Percentiles rank a stretch among this genome's conserved stretches.
phyloP scores from a whole-genome alignment of 2,113 vertebrate genomes.

The Ictalurus furcatus region DNA sequence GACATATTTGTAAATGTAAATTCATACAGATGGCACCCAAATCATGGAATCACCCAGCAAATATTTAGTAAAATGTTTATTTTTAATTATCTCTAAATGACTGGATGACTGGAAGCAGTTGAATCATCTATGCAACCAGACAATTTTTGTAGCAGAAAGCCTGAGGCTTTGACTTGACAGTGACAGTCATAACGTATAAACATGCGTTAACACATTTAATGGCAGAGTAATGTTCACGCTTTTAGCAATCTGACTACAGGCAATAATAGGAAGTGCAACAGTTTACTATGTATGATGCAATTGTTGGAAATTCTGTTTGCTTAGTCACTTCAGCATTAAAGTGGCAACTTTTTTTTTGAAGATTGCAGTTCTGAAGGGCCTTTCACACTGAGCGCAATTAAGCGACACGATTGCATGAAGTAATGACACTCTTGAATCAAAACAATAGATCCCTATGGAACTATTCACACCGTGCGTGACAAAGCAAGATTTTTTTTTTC shows the following conservation, averaged over 20 bases:
- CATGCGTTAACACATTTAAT: neutral
- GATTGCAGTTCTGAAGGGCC: neutral
- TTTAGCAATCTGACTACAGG: neutral
- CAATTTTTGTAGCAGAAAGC: neutral
- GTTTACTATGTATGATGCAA: slow-evolving; percentile 3
- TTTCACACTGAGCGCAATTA: too few relatives aligned
- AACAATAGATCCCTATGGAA: too few relatives aligned
- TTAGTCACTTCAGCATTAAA: neutral
- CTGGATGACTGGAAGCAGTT: neutral
- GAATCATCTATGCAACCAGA: neutral
- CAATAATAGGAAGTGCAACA: neutral
- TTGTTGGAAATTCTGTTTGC: neutral
- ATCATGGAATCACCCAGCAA: neutral
- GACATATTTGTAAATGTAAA: neutral
- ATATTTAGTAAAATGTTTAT: neutral
- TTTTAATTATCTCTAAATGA: neutral
- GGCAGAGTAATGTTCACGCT: neutral
- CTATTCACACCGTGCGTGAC: too few relatives aligned
- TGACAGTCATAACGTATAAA: neutral
- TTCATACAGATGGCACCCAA: neutral
- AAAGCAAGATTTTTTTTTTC: too few relatives aligned
- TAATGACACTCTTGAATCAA: too few relatives aligned
- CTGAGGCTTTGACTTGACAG: neutral
- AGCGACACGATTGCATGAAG: too few relatives aligned
- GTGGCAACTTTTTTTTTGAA: neutral